phyloP scores from a whole-genome alignment of 2,113 vertebrate genomes.

The Accipiter cooperii region DNA sequence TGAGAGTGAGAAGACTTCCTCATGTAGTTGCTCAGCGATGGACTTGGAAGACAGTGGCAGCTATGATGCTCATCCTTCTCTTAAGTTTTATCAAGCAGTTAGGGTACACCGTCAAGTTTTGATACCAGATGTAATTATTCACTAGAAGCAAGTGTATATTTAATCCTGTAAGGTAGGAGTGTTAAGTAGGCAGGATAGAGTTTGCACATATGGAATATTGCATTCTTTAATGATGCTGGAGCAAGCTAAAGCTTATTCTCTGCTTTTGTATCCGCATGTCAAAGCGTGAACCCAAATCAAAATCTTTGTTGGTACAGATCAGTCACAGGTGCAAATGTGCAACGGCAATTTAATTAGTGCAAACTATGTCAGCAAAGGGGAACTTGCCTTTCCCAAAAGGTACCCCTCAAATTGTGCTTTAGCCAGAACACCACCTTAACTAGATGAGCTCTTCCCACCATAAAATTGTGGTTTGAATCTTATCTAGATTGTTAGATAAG shows the following conservation, averaged over 20 bases:
- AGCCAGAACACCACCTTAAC: not conserved
- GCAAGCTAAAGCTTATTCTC: not conserved
- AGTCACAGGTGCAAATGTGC: not conserved
- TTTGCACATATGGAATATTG: not conserved
- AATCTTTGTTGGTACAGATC: not conserved
- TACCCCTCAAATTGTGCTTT: not conserved
- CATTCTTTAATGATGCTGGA: not conserved
- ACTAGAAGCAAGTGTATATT: not conserved
- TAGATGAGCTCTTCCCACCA: not conserved
- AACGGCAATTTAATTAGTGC: not conserved
- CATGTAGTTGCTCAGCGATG: not conserved
- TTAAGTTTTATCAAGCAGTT: not conserved
- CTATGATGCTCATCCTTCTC: not conserved
- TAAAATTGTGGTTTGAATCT: not conserved
- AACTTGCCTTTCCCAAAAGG: not conserved
- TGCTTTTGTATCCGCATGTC: not conserved
- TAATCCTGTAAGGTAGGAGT: not conserved
- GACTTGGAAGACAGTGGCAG: not conserved
- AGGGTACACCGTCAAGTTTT: not conserved
- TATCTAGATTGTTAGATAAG: not conserved
- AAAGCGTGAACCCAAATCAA: not conserved
- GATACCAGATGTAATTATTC: not conserved
- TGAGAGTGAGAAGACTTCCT: not conserved
- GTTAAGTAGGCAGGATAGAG: not conserved
- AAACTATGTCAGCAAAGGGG: not conserved